These are phyloP conservation scores for Istiophorus platypterus DNA, from an alignment of 2,113 vertebrate genomes.

Conservation along the genomic window DNA sequence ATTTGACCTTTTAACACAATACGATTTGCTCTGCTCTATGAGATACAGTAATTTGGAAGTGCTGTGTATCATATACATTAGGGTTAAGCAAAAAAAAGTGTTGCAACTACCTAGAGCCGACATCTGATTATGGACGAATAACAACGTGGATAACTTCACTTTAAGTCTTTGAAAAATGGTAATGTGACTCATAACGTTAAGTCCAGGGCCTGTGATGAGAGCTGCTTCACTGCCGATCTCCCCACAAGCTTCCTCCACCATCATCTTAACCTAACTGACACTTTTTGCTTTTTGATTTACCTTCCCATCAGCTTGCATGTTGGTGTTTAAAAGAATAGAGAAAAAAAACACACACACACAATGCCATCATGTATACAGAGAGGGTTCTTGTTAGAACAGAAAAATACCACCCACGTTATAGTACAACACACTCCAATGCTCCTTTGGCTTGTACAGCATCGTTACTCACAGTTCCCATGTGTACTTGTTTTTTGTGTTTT, in stretches of 20 bases:
- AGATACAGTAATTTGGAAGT: not conserved
- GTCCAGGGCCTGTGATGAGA: no score
- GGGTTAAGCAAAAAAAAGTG: not conserved
- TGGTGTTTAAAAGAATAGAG: not conserved
- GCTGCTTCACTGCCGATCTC: not conserved
- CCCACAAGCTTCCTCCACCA: not conserved
- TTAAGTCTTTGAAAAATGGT: not conserved
- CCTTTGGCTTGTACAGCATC: not conserved
- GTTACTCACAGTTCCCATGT: slow-evolving; percentile 40
- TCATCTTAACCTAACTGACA: not conserved
- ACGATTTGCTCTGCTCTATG: not conserved
- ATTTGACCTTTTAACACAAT: not conserved
- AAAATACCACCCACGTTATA: slow-evolving; percentile 2
- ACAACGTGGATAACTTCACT: not conserved
- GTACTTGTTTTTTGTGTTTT: slow-evolving; percentile 12
- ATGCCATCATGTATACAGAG: not conserved
- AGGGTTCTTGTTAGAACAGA: slow-evolving; percentile 32
- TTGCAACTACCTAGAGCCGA: not conserved
- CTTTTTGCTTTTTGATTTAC: slow-evolving; percentile 2
- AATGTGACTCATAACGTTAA: slow-evolving; percentile 18
- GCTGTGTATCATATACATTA: not conserved
- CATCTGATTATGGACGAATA: not conserved
- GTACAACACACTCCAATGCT: slow-evolving; percentile 1
- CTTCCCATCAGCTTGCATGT: slow-evolving; percentile 7
- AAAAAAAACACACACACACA: no score